These are phyloP conservation scores for Tonatia bakeri DNA, from an alignment of 2,113 vertebrate genomes.

Conservation along the genomic window DNA sequence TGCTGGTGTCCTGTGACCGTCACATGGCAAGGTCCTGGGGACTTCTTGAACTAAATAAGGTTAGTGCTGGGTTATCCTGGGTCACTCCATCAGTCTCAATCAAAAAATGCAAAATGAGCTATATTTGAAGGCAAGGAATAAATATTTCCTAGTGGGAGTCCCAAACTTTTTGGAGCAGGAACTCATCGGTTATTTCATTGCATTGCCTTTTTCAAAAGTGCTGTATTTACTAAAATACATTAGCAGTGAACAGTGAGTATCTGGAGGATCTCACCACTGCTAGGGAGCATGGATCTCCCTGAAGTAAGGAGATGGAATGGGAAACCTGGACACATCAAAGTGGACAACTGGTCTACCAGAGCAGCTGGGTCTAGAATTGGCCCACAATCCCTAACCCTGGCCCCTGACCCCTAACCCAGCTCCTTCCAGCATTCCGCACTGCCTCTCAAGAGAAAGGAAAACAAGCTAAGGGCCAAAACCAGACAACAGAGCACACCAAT, in stretches of 20 bases:
- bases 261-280: background rate
- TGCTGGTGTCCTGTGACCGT: background rate
- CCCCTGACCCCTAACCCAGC: background rate
- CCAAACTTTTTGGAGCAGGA: background rate
- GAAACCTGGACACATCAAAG: background rate
- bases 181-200: background rate
- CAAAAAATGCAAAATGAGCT: background rate
- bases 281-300: background rate
- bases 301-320: too few relatives aligned
- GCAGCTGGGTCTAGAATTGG: background rate
- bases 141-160: background rate
- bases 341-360: background rate
- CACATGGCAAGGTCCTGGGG: background rate
- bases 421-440: background rate
- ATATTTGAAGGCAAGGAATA: background rate
- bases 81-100: background rate
- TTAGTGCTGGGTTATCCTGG: background rate
- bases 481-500: background rate
- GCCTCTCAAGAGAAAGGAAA: background rate
- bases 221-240: background rate
- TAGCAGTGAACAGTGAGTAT: background rate
- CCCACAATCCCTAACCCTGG: background rate
- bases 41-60: background rate
- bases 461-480: background rate
- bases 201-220: background rate